Conservation (phyloP, 1,140 invertebrate species). For the Pogonognathellus flavescens region DNA sequence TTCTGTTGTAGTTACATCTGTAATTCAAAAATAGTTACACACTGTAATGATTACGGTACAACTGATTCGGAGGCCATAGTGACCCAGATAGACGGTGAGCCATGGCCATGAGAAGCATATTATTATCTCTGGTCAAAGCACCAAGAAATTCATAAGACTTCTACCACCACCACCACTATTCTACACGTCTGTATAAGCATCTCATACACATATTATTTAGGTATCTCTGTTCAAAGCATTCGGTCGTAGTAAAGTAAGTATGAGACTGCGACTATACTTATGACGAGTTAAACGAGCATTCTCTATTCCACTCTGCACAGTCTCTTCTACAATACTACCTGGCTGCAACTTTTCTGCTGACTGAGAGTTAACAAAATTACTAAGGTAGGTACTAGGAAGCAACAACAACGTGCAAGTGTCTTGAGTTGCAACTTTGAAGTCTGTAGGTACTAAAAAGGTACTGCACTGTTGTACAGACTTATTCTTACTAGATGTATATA, state of each 20-base stretch:
- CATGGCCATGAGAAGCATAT: constrained; percentile 47
- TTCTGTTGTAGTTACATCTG: constrained; percentile 39
- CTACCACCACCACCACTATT: constrained; percentile 23
- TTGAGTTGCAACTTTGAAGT: no score
- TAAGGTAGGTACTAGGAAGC: no score
- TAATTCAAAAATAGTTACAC: constrained; percentile 48
- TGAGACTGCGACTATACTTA: not conserved
- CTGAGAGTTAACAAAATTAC: no score
- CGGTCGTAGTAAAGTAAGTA: not conserved
- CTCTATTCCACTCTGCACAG: no score
- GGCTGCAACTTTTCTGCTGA: no score
- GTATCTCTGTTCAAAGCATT: not conserved
- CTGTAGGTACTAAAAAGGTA: no score
- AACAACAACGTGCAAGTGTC: no score
- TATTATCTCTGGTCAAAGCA: constrained; percentile 16
- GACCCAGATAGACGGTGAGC: constrained; percentile 45
- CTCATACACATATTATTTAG: not conserved
- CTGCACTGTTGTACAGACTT: no score
- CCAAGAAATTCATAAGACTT: constrained; percentile 26
- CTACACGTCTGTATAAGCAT: not conserved
- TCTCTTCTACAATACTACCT: no score
- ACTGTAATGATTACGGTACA: constrained; percentile 48
- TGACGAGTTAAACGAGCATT: no score
- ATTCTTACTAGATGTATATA: no score
- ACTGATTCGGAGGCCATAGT: constrained; percentile 49